A percentile compares a stretch with the other conserved stretches of the same genome.
Conservation (phyloP, 53 echinoderm and acorn worm species). For the Mesocentrotus franciscanus region DNA sequence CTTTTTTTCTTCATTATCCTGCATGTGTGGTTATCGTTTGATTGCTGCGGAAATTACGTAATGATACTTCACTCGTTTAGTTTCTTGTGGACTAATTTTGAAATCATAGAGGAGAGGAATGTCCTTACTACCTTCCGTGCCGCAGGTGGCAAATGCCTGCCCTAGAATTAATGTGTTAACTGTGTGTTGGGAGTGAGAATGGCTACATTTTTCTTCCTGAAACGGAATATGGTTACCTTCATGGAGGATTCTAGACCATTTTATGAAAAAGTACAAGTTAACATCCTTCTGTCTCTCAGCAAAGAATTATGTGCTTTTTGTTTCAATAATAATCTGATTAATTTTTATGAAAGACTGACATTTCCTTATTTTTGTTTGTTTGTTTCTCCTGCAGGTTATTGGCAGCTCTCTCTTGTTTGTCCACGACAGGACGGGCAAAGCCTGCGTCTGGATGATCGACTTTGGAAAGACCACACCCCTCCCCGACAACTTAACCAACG, state of each 20-base stretch:
- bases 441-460: slow-evolving; percentile 98
- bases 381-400: slow-evolving; percentile 77
- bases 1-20: neutral
- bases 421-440: slow-evolving; percentile 91
- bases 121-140: neutral
- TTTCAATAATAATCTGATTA: no score
- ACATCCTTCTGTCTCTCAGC: no score
- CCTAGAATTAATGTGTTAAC: neutral
- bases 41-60: no score
- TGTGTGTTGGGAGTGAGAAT: no score
- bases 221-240: no score
- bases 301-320: no score
- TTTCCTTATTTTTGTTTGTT: neutral
- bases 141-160: neutral
- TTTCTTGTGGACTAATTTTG: neutral
- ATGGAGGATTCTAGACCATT: no score
- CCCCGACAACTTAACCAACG: slow-evolving; percentile 73
- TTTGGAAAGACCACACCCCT: slow-evolving; percentile 97
- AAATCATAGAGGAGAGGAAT: neutral
- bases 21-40: neutral
- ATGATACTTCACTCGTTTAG: no score
- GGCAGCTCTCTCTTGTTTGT: slow-evolving; percentile 97
- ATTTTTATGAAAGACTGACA: no score
- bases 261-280: no score
- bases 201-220: no score